A percentile compares a stretch with the other conserved stretches of the same genome.
Evolutionary conservation across 37 sponge, comb jelly and placozoan species (phyloP).

Genomic region (Spongilla lacustris): DNA sequence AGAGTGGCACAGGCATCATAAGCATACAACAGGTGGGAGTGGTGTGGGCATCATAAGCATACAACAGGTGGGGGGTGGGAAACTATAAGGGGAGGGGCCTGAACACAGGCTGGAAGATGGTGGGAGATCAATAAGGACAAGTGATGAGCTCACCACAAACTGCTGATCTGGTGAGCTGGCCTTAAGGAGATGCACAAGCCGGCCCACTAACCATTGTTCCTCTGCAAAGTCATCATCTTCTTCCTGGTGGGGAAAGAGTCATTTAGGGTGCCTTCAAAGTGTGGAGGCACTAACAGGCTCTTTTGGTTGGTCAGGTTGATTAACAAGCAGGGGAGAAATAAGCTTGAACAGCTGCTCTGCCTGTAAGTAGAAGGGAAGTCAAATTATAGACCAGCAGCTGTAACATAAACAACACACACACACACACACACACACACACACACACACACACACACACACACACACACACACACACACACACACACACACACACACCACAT

Average conservation of each 20-base stretch:
- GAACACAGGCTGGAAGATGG: not conserved
- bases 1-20: too few relatives aligned
- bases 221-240: slow-evolving; percentile 94
- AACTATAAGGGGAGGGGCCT: not conserved
- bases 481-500: not conserved
- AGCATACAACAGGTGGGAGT: not conserved
- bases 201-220: slow-evolving; percentile 91
- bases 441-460: not conserved
- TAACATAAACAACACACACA: not conserved
- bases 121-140: not conserved
- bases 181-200: slow-evolving; percentile 83
- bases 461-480: not conserved
- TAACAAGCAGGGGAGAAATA: slow-evolving; percentile 76
- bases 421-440: not conserved
- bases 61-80: not conserved
- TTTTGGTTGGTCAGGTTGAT: slow-evolving; percentile 85
- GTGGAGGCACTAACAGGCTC: slow-evolving; percentile 39
- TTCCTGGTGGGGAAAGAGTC: slow-evolving; percentile 21
- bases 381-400: not conserved
- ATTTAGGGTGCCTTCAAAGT: not conserved
- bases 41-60: not conserved
- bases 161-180: slow-evolving; percentile 89
- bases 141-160: slow-evolving; percentile 69
- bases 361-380: slow-evolving; percentile 21
- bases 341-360: slow-evolving; percentile 77